Base-by-base conservation (phyloP, 2,113 vertebrate species). In the Struthidea cinerea region DNA sequence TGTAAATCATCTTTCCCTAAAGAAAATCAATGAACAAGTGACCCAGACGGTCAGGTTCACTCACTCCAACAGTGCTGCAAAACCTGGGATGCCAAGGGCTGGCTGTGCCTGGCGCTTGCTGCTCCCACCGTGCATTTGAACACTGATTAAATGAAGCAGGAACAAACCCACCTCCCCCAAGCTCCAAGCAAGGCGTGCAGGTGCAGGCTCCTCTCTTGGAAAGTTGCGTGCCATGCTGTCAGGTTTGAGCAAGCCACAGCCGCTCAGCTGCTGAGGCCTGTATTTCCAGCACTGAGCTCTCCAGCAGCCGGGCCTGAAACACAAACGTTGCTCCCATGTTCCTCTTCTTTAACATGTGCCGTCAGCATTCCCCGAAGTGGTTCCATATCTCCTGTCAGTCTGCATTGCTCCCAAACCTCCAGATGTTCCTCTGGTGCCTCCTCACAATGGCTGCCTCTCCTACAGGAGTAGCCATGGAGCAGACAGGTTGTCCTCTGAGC, bases 11-110 rank as follows among this genome's bases (percentile, higher is more conserved):
- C 52, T 91, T 86, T 70, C 47, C 44, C 71, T 59, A 56, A 79
- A 83, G 87, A 91, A 94, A 95, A 85, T 85, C 70, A 71, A 41
- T 22, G 49, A 91, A 32, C 26, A 77, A 79, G 47, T 53, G 64
- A 95, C 84, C 64, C 75, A 96, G 94, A 83, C 60, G 3, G 50
- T 52, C 2, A 3, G 22, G 59, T 94, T 91, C 7, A 4, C 42
- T 82, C 67, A 59, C 24, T 85, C 47, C 63, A 87, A 13, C 0
- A 0, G 47, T 41, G 47, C 81, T 91, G 55, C 78, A 81, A 63
- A 84, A 26, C 74, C 65, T 63, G 42, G 37, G 37, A 61, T 83
- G 67, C 78, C 75, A 80, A 70, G 63, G n/a, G 22, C 79, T 41
- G 39, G 8, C 18, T 44, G 42, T 70, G 47, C 52, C 59, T 41